These are phyloP conservation scores for Coecobrya sp. DNA, from an alignment of 2,888 invertebrate species.

Conservation along the genomic window DNA sequence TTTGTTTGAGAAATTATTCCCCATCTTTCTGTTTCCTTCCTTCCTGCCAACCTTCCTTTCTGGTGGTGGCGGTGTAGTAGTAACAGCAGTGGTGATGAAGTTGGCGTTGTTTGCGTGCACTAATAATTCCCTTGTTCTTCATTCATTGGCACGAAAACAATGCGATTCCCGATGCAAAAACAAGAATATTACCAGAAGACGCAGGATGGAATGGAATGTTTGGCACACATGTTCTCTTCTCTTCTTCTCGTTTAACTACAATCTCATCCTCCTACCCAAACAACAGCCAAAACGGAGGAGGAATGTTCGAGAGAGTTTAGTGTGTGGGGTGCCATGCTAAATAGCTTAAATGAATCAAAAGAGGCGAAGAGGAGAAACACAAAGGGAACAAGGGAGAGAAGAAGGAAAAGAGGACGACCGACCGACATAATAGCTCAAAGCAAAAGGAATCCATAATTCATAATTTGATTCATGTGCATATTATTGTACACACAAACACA, in stretches of 20 bases:
- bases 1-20: constrained; percentile 50
- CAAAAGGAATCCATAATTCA: constrained; percentile 75
- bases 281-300: constrained; percentile 17
- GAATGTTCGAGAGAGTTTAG: constrained; percentile 48
- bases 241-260: background rate
- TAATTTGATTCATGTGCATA: constrained; percentile 71
- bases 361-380: constrained; percentile 22
- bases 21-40: constrained; percentile 27
- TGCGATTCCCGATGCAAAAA: constrained; percentile 61
- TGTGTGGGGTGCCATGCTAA: constrained; percentile 59
- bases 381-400: constrained; percentile 12
- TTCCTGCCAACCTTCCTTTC: constrained; percentile 33
- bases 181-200: constrained; percentile 39
- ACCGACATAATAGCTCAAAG: constrained; percentile 67
- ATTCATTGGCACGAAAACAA: constrained; percentile 77
- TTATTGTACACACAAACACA: constrained; percentile 15
- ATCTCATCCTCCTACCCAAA: background rate
- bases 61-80: background rate
- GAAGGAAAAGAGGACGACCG: constrained; percentile 31
- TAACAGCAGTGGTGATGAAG: background rate
- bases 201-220: constrained; percentile 68
- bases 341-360: constrained; percentile 70
- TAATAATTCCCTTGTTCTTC: constrained; percentile 64
- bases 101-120: constrained; percentile 10
- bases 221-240: constrained; percentile 69